Conservation (phyloP, 1,140 invertebrate genomes). For the Plectus sambesii region DNA sequence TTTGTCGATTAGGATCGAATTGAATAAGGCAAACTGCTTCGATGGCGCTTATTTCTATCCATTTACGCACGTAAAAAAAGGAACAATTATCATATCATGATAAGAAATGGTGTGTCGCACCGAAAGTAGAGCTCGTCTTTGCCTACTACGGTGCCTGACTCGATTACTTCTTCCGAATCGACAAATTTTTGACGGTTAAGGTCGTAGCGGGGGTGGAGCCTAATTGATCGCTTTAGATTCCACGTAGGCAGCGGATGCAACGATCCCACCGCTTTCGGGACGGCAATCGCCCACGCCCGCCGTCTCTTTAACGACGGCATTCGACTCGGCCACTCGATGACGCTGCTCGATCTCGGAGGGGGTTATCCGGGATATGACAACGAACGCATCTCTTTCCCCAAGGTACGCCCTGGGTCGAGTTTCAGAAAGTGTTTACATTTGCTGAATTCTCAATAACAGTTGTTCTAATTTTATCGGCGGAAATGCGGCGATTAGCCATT, state of each 20-base stretch:
- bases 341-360: slow-evolving; percentile 48
- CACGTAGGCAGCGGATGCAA: slow-evolving; percentile 49
- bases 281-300: slow-evolving; percentile 44
- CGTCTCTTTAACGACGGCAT: slow-evolving; percentile 43
- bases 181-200: too few species aligned
- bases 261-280: slow-evolving; percentile 45
- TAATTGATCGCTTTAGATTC: slow-evolving; percentile 41
- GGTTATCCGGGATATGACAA: slow-evolving; percentile 45
- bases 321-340: slow-evolving; percentile 44
- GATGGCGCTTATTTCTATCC: too few species aligned
- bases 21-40: too few species aligned
- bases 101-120: too few species aligned
- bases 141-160: too few species aligned
- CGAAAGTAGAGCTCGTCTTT: too few species aligned
- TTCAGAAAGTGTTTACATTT: background rate
- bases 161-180: too few species aligned
- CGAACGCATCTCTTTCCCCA: slow-evolving; percentile 5
- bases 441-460: too few species aligned
- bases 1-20: too few species aligned
- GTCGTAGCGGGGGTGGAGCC: too few species aligned
- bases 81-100: too few species aligned
- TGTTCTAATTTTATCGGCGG: slow-evolving; percentile 12
- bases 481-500: background rate
- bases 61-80: too few species aligned
- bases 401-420: background rate